Conservation (phyloP, 2,797 vertebrate species). For the Acrossocheilus wenchowensis region DNA sequence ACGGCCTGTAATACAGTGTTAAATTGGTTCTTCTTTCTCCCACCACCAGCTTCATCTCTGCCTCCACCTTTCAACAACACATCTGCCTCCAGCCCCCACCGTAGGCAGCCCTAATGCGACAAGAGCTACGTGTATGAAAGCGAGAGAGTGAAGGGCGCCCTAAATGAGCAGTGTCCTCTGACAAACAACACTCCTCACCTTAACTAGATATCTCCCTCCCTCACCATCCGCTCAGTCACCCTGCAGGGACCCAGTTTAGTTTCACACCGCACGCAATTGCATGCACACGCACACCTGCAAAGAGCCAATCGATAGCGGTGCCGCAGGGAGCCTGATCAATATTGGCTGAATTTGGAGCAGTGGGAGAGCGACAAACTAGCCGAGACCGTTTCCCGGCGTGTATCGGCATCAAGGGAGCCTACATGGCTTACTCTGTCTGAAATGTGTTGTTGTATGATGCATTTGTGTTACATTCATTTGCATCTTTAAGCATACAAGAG, state of each 20-base stretch:
- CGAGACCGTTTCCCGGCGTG: slow-evolving; percentile 48
- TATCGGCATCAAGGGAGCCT: slow-evolving; percentile 48
- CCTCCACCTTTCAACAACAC: slow-evolving; percentile 17
- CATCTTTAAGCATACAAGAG: not conserved
- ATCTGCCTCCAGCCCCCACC: slow-evolving; percentile 24
- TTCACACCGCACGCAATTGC: slow-evolving; percentile 21
- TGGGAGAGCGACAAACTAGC: slow-evolving; percentile 64
- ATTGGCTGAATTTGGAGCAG: slow-evolving; percentile 68
- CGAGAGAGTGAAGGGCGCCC: slow-evolving; percentile 34
- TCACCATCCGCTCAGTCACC: slow-evolving; percentile 47
- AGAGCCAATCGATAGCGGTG: slow-evolving; percentile 71
- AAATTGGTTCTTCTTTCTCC: slow-evolving; percentile 12
- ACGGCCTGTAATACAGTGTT: not conserved
- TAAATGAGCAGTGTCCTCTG: slow-evolving; percentile 55
- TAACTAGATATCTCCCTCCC: slow-evolving; percentile 54
- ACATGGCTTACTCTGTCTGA: not conserved
- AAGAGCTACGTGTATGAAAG: slow-evolving; percentile 16
- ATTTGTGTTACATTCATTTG: slow-evolving; percentile 12
- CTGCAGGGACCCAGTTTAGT: slow-evolving; percentile 54
- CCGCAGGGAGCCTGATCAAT: slow-evolving; percentile 73
- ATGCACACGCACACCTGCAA: slow-evolving; percentile 53
- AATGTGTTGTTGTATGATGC: slow-evolving; percentile 24
- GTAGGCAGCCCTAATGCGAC: slow-evolving; percentile 17
- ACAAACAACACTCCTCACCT: slow-evolving; percentile 56
- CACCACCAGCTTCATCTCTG: slow-evolving; percentile 27